Conservation (phyloP, 2,797 vertebrate genomes). For the Delichon dasypus region DNA sequence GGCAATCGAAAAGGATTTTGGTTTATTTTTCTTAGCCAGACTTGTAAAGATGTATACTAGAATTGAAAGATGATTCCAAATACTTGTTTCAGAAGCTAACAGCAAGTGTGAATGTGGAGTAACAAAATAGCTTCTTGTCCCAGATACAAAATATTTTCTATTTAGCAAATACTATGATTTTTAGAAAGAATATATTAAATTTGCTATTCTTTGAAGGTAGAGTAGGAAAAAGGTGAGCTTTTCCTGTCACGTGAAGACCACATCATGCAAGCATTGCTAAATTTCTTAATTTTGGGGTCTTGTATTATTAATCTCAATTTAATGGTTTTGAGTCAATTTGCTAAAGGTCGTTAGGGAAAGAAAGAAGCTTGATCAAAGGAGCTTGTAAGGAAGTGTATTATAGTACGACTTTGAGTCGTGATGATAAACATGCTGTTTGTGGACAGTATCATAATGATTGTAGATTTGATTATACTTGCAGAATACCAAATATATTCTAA, state of each 20-base stretch:
- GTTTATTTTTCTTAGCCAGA: neutral
- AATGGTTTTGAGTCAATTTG: neutral
- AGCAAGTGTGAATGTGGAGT: neutral
- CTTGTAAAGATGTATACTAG: neutral
- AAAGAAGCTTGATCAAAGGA: neutral
- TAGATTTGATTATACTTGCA: neutral
- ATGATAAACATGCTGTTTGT: neutral
- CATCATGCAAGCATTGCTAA: neutral
- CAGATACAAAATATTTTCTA: neutral
- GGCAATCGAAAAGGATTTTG: neutral
- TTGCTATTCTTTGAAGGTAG: neutral
- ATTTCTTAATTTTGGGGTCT: neutral
- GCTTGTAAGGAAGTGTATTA: neutral
- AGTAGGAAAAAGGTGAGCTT: neutral
- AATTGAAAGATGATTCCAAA: neutral
- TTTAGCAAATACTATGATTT: neutral
- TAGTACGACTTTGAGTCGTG: neutral
- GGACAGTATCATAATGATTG: neutral
- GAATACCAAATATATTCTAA: neutral
- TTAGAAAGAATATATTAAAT: neutral
- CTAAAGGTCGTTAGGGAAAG: neutral
- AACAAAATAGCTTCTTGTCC: neutral
- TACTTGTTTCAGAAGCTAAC: neutral
- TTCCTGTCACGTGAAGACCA: neutral
- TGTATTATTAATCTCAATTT: neutral